Evolutionary conservation across 1,140 invertebrate species (phyloP).

Genomic region (Drosophila subpulchrella): DNA sequence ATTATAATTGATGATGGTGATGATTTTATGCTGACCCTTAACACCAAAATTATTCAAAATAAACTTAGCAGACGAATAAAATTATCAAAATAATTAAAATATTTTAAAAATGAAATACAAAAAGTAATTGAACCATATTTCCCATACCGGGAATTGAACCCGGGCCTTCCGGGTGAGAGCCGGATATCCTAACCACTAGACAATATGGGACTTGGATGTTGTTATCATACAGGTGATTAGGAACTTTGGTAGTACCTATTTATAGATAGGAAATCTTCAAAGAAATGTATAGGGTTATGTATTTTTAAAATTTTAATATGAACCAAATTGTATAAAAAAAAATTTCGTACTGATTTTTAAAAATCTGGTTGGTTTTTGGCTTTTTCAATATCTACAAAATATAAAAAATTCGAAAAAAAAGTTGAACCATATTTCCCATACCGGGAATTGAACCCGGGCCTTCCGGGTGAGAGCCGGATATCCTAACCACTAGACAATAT

Average conservation of each 20-base stretch:
- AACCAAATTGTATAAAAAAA: too few species aligned
- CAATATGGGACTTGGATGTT: conserved; percentile 79
- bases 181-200: conserved; percentile 94
- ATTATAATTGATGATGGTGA: not conserved
- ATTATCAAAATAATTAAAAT: not conserved
- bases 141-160: conserved; percentile 94
- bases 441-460: conserved; percentile 94
- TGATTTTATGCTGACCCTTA: too few species aligned
- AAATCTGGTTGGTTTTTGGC: not conserved
- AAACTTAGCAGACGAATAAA: too few species aligned
- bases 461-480: conserved; percentile 93
- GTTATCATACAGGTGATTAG: not conserved
- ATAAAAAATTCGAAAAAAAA: not conserved
- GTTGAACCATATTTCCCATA: conserved; percentile 87
- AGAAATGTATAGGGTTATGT: not conserved
- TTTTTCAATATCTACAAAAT: not conserved
- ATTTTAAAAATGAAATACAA: not conserved
- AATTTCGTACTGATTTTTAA: too few species aligned
- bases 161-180: conserved; percentile 93
- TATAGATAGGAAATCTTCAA: not conserved
- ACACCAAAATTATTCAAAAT: not conserved
- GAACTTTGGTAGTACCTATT: not conserved
- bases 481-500: conserved; percentile 92
- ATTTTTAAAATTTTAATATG: not conserved
- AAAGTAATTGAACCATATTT: conserved; percentile 76